phyloP scores from a whole-genome alignment of 2,113 vertebrate genomes.

The Cacatua alba region DNA sequence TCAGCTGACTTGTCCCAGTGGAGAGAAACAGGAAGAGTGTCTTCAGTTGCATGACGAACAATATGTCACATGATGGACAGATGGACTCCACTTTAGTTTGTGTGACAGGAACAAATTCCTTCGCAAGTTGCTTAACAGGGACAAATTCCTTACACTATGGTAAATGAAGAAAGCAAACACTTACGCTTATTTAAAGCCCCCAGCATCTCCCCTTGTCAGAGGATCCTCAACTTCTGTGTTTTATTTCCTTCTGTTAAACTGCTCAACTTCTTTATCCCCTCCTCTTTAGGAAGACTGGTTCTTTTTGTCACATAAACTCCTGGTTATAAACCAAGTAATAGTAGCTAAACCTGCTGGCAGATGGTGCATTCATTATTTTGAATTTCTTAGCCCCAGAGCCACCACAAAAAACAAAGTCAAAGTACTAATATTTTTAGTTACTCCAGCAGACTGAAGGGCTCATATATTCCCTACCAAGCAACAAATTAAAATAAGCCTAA shows the following conservation, averaged over 20 bases:
- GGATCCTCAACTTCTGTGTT: background rate
- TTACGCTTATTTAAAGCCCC: background rate
- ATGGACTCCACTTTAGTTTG: background rate
- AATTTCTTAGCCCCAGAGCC: background rate
- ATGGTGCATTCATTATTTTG: background rate
- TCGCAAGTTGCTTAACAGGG: background rate
- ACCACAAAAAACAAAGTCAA: background rate
- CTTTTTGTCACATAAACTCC: background rate
- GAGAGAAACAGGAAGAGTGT: background rate
- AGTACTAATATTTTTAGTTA: background rate
- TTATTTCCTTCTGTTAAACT: background rate
- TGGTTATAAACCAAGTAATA: background rate
- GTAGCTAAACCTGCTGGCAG: background rate
- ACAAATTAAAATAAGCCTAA: constrained; percentile 36
- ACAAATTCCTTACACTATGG: background rate
- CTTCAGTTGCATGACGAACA: background rate
- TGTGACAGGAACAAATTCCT: background rate
- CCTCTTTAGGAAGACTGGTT: background rate
- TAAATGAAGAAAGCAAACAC: background rate
- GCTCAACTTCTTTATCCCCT: background rate
- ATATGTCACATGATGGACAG: background rate
- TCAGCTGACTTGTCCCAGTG: background rate
- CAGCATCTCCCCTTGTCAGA: background rate
- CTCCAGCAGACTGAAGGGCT: background rate
- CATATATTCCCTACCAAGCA: background rate